Evolutionary conservation across 2,113 vertebrate genomes (phyloP), one percentile per base, ranked within the genome.

Genomic region (Nestor notabilis): DNA sequence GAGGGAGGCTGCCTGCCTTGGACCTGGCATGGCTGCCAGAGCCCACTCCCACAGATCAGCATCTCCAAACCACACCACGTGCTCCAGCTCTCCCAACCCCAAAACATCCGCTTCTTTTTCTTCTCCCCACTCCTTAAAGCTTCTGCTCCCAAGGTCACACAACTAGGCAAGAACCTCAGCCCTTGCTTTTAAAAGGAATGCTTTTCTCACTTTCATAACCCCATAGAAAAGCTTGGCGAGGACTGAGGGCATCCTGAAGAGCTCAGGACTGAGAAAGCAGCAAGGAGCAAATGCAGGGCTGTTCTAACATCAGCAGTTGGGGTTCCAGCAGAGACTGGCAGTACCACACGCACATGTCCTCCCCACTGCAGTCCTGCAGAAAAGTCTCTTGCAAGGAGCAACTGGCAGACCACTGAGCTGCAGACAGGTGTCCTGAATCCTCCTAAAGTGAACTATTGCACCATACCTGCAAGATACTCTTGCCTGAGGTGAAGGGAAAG

Each of bases 31-130:
- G 0, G 33, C 70, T 75, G 50, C 41, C 13, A 1, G 52, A 78
- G 50, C 39, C 68, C 55, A n/a, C 5, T 83, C 43, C 13, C 44
- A 53, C 0, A 2, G 31, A 28, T 41, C 41, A 53, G 21, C 1
- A 0, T 29, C 66, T 75, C 55, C 25, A 37, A 37, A 64, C 13
- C 10, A 5, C 49, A 64, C 37, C 0, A 0, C 10, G 6, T 19
- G 23, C 50, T 94, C 55, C 31, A 84, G 20, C 39, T 23, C 68
- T 61, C 52, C 20, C 5, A 4, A 79, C 4, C 19, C 21, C 37
- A 47, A 46, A 77, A 74, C 0, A 0, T 27, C 46, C 47, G 35
- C 28, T 80, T 41, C 23, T 43, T 72, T 50, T 41, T 50, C 47
- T 66, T 52, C 9, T 43, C 33, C 29, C 13, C 33, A 27, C 23